Conservation (phyloP, 2,888 invertebrate species). For the Orchesellides sinensis region DNA sequence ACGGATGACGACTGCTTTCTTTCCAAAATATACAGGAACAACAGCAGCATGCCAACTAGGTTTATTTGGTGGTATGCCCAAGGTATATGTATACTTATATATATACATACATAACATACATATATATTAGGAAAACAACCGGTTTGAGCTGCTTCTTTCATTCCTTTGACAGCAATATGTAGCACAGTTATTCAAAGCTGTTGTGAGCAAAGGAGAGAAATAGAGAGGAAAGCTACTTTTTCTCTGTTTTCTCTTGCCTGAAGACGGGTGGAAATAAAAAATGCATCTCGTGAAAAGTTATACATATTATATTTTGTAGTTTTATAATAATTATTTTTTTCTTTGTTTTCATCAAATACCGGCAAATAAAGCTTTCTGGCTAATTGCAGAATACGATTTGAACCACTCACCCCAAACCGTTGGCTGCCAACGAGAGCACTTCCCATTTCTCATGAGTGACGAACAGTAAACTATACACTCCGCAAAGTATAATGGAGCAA, state of each 20-base stretch:
- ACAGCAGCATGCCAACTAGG: conserved; percentile 45
- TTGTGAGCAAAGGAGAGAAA: background rate
- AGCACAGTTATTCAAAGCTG: conserved; percentile 7
- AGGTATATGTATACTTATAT: too few species aligned
- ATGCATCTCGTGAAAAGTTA: conserved; percentile 62
- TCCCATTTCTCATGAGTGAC: conserved; percentile 56
- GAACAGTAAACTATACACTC: conserved; percentile 40
- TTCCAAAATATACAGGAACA: conserved; percentile 9
- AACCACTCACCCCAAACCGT: conserved; percentile 50
- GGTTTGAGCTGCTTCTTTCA: conserved; percentile 37
- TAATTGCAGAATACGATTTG: too few species aligned
- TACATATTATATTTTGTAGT: too few species aligned
- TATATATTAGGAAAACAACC: conserved; percentile 40
- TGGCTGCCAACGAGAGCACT: conserved; percentile 29
- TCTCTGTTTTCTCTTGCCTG: conserved; percentile 37
- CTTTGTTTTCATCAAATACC: too few species aligned
- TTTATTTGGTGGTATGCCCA: conserved; percentile 24
- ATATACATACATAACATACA: conserved; percentile 41
- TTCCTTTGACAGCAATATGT: conserved; percentile 46
- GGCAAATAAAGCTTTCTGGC: too few species aligned
- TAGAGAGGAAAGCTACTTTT: conserved; percentile 9
- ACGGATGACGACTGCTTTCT: conserved; percentile 17
- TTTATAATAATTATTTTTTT: too few species aligned
- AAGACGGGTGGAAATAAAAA: conserved; percentile 61
- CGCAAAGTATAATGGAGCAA: background rate